phyloP scores from a whole-genome alignment of 2,888 invertebrate species.

The Acrobasis suavella region DNA sequence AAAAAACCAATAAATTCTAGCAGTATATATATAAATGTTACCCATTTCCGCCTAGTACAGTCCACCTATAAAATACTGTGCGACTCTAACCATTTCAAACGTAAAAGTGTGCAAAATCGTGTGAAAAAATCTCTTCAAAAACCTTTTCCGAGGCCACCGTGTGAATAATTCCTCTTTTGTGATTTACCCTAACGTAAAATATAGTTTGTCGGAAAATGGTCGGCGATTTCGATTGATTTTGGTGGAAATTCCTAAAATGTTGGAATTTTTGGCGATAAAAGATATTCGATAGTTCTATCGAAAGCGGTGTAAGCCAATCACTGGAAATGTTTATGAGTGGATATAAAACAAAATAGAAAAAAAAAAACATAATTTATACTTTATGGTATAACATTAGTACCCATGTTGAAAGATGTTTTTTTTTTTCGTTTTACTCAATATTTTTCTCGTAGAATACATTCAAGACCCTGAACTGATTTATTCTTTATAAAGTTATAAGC shows the following conservation, averaged over 20 bases:
- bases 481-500: no score
- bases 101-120: slow-evolving; percentile 34
- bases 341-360: no score
- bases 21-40: no score
- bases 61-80: slow-evolving; percentile 1
- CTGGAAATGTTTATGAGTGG: no score
- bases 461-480: no score
- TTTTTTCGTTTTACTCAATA: no score
- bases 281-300: not conserved
- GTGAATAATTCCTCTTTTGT: slow-evolving; percentile 37
- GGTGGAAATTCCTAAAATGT: not conserved
- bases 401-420: no score
- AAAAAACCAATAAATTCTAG: no score
- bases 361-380: no score
- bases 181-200: slow-evolving; percentile 29
- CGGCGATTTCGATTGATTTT: slow-evolving; percentile 22
- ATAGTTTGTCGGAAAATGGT: slow-evolving; percentile 28
- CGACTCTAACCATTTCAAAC: slow-evolving; percentile 24
- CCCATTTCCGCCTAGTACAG: not conserved
- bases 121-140: slow-evolving; percentile 34
- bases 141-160: slow-evolving; percentile 31
- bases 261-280: not conserved
- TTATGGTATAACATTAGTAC: no score
- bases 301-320: not conserved
- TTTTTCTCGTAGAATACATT: no score